Evolutionary conservation across 1,140 invertebrate species (phyloP).

Genomic region (Dreissena rostriformis): DNA sequence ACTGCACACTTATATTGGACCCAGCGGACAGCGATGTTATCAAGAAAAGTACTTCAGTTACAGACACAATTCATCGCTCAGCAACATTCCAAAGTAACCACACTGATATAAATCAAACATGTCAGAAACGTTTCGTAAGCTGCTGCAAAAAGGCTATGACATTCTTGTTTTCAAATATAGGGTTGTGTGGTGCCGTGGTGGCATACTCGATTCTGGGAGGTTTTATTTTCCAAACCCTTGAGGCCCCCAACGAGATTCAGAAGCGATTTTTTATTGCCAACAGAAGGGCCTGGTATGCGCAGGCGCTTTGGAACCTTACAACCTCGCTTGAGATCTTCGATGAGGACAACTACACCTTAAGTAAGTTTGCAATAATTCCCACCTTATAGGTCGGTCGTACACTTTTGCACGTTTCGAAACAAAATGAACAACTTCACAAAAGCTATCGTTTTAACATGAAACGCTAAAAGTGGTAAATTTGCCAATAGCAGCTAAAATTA

Average conservation of each 20-base stretch:
- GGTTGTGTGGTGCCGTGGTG: slow-evolving; percentile 96
- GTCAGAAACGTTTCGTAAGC: slow-evolving; percentile 62
- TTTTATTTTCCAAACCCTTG: slow-evolving; percentile 93
- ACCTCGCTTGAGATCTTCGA: slow-evolving; percentile 89
- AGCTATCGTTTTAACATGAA: too few species aligned
- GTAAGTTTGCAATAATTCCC: background rate
- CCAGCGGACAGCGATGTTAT: background rate
- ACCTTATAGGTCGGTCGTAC: too few species aligned
- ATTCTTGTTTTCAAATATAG: slow-evolving; percentile 88
- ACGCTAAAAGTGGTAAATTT: too few species aligned
- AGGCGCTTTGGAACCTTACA: slow-evolving; percentile 88
- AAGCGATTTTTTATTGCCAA: slow-evolving; percentile 37
- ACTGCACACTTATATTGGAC: background rate
- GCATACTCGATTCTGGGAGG: slow-evolving; percentile 97
- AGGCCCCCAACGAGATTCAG: slow-evolving; percentile 79
- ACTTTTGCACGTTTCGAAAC: too few species aligned
- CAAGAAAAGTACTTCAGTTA: background rate
- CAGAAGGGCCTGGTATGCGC: slow-evolving; percentile 48
- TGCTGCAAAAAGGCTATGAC: slow-evolving; percentile 80
- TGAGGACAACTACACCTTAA: slow-evolving; percentile 86
- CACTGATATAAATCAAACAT: background rate
- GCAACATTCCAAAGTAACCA: background rate
- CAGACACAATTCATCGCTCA: background rate
- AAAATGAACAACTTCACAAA: too few species aligned
- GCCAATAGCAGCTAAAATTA: too few species aligned